Evolutionary conservation across 1,140 invertebrate genomes (phyloP).

Genomic region (Nomia melanderi): DNA sequence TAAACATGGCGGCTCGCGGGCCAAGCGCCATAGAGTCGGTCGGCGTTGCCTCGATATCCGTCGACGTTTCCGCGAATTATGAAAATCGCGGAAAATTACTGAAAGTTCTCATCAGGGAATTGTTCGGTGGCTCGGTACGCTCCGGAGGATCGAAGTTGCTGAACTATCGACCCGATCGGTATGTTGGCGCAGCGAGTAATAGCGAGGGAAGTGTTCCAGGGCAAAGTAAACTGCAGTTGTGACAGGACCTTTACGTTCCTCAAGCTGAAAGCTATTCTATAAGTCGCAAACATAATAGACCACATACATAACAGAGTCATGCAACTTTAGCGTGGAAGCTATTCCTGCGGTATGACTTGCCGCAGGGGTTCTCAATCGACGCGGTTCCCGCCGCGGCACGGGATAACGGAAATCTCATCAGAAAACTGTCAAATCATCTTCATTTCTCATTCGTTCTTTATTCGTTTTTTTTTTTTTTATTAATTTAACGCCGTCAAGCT

Average conservation of each 20-base stretch:
- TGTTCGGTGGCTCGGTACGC: neutral
- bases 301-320: slow-evolving; percentile 70
- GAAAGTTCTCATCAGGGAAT: too few species aligned
- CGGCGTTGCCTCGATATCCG: too few species aligned
- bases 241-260: slow-evolving; percentile 61
- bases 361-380: slow-evolving; percentile 58
- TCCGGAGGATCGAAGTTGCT: neutral
- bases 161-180: slow-evolving; percentile 1
- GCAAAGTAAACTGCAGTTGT: slow-evolving; percentile 36
- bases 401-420: neutral
- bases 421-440: neutral
- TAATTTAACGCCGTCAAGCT: too few species aligned
- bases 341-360: slow-evolving; percentile 64
- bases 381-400: neutral
- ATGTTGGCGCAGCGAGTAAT: too few species aligned
- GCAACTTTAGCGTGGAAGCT: slow-evolving; percentile 66
- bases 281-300: slow-evolving; percentile 71
- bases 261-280: slow-evolving; percentile 70
- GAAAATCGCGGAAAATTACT: neutral
- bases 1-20: too few species aligned
- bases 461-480: too few species aligned
- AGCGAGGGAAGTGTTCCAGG: slow-evolving; percentile 3
- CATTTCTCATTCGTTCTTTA: too few species aligned
- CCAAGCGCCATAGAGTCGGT: too few species aligned
- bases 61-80: neutral